phyloP scores from a whole-genome alignment of 2,113 vertebrate species.

The Sus scrofa region T2T-Sscrofa CM000827.6:89818501-89819000 shows the following conservation, averaged over 20 bases:
- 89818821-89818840: too few relatives aligned
- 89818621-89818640: background rate
- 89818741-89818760: too few relatives aligned
- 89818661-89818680: background rate
- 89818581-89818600: background rate
- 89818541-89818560: background rate
- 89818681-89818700: too few relatives aligned
- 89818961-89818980: background rate
- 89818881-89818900: too few relatives aligned
- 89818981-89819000: background rate
- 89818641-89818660: background rate
- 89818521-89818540: conserved; percentile 56
- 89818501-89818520: conserved; percentile 66
- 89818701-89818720: too few relatives aligned
- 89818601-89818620: conserved; percentile 20
- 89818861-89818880: too few relatives aligned
- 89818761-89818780: too few relatives aligned
- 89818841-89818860: too few relatives aligned
- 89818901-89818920: too few relatives aligned
- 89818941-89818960: background rate
- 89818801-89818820: too few relatives aligned
- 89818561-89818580: conserved; percentile 25
- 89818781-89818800: too few relatives aligned
- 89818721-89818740: too few relatives aligned
- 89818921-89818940: background rate